phyloP scores from a whole-genome alignment of 2,888 invertebrate genomes.

The Dendrolimus pini region DNA sequence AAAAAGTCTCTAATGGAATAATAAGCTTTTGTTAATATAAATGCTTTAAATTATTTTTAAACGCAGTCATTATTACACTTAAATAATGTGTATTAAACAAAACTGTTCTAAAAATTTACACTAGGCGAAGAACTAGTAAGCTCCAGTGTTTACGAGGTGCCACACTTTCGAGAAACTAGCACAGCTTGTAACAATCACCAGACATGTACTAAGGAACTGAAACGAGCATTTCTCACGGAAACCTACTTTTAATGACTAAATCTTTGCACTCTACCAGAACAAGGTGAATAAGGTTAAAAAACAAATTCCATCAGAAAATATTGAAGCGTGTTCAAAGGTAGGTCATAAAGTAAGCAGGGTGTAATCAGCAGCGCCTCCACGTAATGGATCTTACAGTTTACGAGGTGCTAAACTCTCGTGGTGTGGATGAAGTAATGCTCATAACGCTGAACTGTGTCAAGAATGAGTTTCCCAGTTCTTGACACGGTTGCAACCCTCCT shows the following conservation, averaged over 20 bases:
- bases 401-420: conserved; percentile 55
- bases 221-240: conserved; percentile 19
- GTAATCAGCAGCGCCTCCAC: conserved; percentile 39
- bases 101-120: too few species aligned
- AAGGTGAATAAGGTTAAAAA: conserved; percentile 17
- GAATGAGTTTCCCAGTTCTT: conserved; percentile 44
- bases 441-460: conserved; percentile 52
- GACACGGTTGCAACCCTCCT: conserved; percentile 37
- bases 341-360: conserved; percentile 32
- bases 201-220: conserved; percentile 20
- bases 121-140: conserved; percentile 17
- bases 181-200: conserved; percentile 21
- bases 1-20: too few species aligned
- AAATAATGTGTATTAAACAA: too few species aligned
- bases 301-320: conserved; percentile 30
- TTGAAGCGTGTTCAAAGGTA: conserved; percentile 27
- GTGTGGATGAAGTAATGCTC: conserved; percentile 52
- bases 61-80: too few species aligned
- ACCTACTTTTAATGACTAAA: conserved; percentile 12
- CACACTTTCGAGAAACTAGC: conserved; percentile 22
- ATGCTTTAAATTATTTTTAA: too few species aligned
- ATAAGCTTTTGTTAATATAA: too few species aligned
- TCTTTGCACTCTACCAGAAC: conserved; percentile 15
- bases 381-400: conserved; percentile 61
- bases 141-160: conserved; percentile 34